Base-by-base conservation (phyloP, 2,113 vertebrate species). In the Cranoglanis bouderius region DNA sequence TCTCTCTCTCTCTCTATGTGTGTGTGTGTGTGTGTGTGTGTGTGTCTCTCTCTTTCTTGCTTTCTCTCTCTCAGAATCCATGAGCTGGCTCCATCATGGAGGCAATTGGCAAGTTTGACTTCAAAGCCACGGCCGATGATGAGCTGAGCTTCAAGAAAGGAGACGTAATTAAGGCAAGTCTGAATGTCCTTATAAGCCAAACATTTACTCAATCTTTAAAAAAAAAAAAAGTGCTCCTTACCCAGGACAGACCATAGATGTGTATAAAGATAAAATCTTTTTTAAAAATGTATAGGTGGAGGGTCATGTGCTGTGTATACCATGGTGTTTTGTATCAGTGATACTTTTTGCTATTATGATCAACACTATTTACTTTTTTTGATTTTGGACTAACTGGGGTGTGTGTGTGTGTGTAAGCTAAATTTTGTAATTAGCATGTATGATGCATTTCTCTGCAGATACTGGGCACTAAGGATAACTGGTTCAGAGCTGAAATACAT, bases 131-230 rank as follows among this genome's bases (percentile, higher is more conserved):
- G 0, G 96, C 96, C 8, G 96, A 97, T 63, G 96, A 97, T 0
- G 97, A 98, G 82, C 92, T 98, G 91, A 97, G 96, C 90, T 98
- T 98, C 93, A 95, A 92, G 21, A 94, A 96, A 75, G 97, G 96
- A 21, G 97, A 98, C 49, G 4, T 93, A 9, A 92, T 97, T 85
- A 98, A 97, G 96, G 97, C 97, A 94, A 95, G 13, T 3, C 10
- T 29, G 24, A 26, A 46, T 6, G n/a, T 40, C 46, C 53, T 29
- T 43, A 85, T 6, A 6, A 19, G 3, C 0, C 38, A 24, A 84
- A 87, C 70, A 88, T 24, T 7, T 49, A 40, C 4, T 1, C 3
- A 32, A 26, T n/a, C 18, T 70, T 53, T n/a, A 21, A 8, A 4
- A 38, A 49, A 29, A 1, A 21, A 8, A 4, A 38, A 49, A 29